Evolutionary conservation across 1,140 invertebrate species (phyloP), one percentile per base, ranked within the genome.

Genomic region (Planococcus citri): DNA sequence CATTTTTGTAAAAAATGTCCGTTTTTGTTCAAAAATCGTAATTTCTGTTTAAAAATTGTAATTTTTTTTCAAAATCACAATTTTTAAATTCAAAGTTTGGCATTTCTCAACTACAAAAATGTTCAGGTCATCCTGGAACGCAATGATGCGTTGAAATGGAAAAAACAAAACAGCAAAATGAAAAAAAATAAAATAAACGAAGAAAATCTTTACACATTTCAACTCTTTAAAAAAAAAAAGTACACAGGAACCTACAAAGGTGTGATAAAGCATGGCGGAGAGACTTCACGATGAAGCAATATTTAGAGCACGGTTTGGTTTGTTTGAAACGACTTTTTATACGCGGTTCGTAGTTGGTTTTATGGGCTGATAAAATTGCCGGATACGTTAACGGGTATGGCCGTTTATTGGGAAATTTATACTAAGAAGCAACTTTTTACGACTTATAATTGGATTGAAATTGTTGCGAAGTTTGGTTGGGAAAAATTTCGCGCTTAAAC

Each of bases 381-480:
- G 41, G 41, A 17, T 51, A 51, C 41, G 41, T 51, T 51, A 51
- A 17, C 41, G n/a, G 17, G 29, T 33, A 33, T 33, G 12, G n/a
- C n/a, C 41, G 12, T 51, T 14, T 51, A 51, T 51, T 20, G 41
- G 41, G 41, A 51, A 51, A 51, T 51, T 51, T 51, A 51, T 51
- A 51, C 10, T 3, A 37, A 37, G 33, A 20, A 14, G 41, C 10
- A 51, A 51, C 6, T 51, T 51, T 51, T 51, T 51, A 51, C 41
- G 41, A 51, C 41, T 51, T 51, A 51, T 51, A 51, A 51, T 51
- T 51, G 41, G 41, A 51, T 51, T 51, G 41, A 51, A 51, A 51
- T 51, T 51, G 41, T n/a, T 51, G 41, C 41, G n/a, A 51, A 51
- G 17, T 4, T 51, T 51, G 4, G n/a, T 17, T n/a, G n/a, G 41